Conservation (phyloP, 2,113 vertebrate genomes). For the Brachyhypopomus occidentalis region DNA sequence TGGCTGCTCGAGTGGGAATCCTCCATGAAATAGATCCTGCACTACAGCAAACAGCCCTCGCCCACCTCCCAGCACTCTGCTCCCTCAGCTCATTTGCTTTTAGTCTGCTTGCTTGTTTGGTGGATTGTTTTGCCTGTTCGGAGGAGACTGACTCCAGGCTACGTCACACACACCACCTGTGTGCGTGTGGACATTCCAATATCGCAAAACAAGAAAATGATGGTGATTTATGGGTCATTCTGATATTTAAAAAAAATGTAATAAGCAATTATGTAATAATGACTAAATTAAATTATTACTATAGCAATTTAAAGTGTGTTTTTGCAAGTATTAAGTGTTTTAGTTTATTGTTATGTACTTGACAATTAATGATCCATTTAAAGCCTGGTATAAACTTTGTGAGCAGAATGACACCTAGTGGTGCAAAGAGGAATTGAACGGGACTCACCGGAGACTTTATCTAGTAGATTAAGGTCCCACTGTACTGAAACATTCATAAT, state of each 20-base stretch:
- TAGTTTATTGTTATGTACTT: background rate
- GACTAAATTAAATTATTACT: background rate
- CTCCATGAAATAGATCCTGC: conserved; percentile 71
- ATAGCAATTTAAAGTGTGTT: background rate
- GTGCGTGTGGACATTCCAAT: conserved; percentile 5
- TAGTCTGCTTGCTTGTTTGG: conserved; percentile 78
- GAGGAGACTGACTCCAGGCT: conserved; percentile 48
- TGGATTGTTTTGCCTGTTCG: conserved; percentile 56
- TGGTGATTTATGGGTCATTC: background rate
- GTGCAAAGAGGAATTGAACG: conserved; percentile 43
- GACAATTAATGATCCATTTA: background rate
- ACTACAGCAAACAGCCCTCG: conserved; percentile 71
- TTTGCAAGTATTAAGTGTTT: background rate
- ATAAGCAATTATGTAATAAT: too few relatives aligned
- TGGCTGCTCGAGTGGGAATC: conserved; percentile 46
- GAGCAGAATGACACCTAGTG: conserved; percentile 69
- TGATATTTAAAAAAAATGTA: background rate
- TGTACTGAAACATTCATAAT: background rate
- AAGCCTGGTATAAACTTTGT: conserved; percentile 25
- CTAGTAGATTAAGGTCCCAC: background rate
- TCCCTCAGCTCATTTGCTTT: conserved; percentile 72
- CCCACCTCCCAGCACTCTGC: conserved; percentile 64
- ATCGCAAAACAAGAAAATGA: background rate
- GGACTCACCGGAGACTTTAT: background rate
- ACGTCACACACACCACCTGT: conserved; percentile 48